Evolutionary conservation across 2,888 invertebrate genomes (phyloP), one percentile per base, ranked within the genome.

Genomic region (Magallana nippona): DNA sequence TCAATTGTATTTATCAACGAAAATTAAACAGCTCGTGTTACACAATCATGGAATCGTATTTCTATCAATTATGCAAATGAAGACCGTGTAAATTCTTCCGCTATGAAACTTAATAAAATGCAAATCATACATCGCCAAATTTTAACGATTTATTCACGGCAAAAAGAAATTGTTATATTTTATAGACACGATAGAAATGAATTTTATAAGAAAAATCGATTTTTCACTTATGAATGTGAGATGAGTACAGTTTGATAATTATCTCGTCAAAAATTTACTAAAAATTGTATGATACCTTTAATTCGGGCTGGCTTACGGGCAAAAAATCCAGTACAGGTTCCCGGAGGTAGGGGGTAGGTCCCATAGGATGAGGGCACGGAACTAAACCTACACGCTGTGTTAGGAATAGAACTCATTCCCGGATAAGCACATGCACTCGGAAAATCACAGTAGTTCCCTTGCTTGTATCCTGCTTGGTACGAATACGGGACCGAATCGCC

Each of bases 401-500:
- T 88, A 77, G 89, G 86, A 57, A 87, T 84, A n/a, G 88, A 81
- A 10, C 88, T 87, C 62, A 89, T 88, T 3, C 87, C 86, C 84
- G 89, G 89, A 78, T 90, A 90, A 58, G 89, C 88, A 85, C 89
- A 90, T 8, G 89, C 86, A 56, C 86, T 90, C 80, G 87, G 88
- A 84, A 88, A 88, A 79, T 89, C 89, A 32, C 89, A 88, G 55
- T 90, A 90, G 17, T 81, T 55, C 58, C 89, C 88, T 81, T 90
- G 89, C 80, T 90, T 90, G 82, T 90, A 89, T 58, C 86, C 84
- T 55, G 84, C 83, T 71, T 87, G 89, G 82, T 90, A 89, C n/a
- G 88, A 85, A 82, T 90, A 90, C 60, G 89, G 89, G 78, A 90
- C 86, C 13, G 89, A 87, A 63, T 90, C 89, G 32, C 89, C 89